Evolutionary conservation across 2,797 vertebrate species (phyloP), one percentile per base, ranked within the genome.

Genomic region (Micropoecilia bifurca): DNA sequence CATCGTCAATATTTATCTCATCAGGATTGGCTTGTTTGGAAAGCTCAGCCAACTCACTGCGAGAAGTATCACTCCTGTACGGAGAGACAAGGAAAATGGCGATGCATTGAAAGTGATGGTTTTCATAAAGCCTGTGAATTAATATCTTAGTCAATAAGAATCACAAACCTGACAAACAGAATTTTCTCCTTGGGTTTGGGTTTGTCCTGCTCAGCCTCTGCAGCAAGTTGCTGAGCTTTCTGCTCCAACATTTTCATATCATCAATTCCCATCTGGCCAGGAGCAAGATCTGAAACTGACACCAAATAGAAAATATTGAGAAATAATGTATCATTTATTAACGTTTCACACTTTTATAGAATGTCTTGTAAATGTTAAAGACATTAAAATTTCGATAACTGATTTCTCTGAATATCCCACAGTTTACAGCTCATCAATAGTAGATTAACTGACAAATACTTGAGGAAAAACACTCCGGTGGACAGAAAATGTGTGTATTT

Each of bases 221-320:
- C 97, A 0, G 97, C 97, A 50, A 99, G 91, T 90, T 95, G 96
- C 77, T 98, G 97, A 0, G 98, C 98, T 80, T 96, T 97, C 93
- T 98, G 97, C 79, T 98, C 98, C 84, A 99, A 89, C 83, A 98
- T 93, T 84, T 97, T 97, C 98, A 99, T 99, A 89, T 98, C 98
- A 43, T 99, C 98, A 71, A 96, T 91, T 61, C 96, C 96, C 39
- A 97, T 96, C 91, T 97, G 96, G 30, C 97, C 97, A 0, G 97
- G 97, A 61, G 96, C 97, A 25, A 98, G 95, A 93, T 98, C 97
- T 0, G 97, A 97, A 83, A 98, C 97, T 98, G 81, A 86, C 7
- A 72, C 8, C 82, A 63, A 66, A 78, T 2, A 3, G 73, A 39
- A 76, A 71, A 76, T 18, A 25, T 28, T 69, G 47, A 46, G n/a